Evolutionary conservation across 2,797 vertebrate species (phyloP), one percentile per base, ranked within the genome.

Genomic region (Moxostoma hubbsi): DNA sequence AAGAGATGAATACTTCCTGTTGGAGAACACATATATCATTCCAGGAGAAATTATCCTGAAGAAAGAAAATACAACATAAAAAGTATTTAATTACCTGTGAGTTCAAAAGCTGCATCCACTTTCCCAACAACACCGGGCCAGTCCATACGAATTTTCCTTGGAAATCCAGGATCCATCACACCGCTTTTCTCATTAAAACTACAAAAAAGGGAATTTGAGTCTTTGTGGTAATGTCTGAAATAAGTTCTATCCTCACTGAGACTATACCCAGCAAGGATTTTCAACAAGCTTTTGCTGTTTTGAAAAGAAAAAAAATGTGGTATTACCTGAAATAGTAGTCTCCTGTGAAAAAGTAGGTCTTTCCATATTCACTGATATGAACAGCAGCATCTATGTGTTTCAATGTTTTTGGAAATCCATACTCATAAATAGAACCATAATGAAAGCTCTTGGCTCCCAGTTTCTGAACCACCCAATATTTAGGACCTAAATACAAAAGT

Each of bases 381-480:
- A 92, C 84, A 0, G 89, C 91, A 49, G 90, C 88, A 6, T 92
- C 90, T 16, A 92, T 81, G 79, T 84, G 82, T 81, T 80, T 83
- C 64, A 92, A 86, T 49, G 78, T 87, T 57, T 84, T 57, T 47
- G 89, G 77, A 77, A 93, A 91, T 51, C 89, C 87, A 0, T 80
- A 92, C n/a, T 93, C 88, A n/a, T 88, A 84, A 85, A 92, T 92
- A 73, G 88, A 91, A 61, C 87, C 83, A 51, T 82, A 65, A 13
- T 75, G 36, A 36, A 36, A 80, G 85, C 87, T 88, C 84, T 85
- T 89, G 68, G 45, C 82, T 86, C 89, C 89, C 73, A 90, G 86
- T 83, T 86, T 77, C 55, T 88, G 86, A 88, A 91, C 89, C 87
- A 90, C 86, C 88, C 89, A 91, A 73, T 92, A 93, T 82, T 91